These are phyloP conservation scores for Orientallactaga sibirica DNA, from an alignment of 2,797 vertebrate genomes.

Conservation along the genomic window DNA sequence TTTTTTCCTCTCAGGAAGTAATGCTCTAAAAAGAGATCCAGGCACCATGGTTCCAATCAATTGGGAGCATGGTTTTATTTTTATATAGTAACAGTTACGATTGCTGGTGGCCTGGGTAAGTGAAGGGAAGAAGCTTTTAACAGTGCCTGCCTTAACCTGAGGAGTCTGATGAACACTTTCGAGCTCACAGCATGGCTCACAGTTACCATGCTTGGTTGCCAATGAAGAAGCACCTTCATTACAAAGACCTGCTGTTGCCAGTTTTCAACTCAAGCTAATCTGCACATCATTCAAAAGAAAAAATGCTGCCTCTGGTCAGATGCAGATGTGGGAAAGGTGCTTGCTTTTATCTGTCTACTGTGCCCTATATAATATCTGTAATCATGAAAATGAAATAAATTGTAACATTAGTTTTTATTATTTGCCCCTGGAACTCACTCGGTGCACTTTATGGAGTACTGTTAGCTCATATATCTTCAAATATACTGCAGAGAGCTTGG, in stretches of 20 bases:
- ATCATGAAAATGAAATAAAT: conserved; percentile 81
- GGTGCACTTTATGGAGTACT: background rate
- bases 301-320: conserved; percentile 56
- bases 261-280: conserved; percentile 33
- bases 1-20: conserved; percentile 67
- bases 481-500: background rate
- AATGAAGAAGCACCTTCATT: conserved; percentile 39
- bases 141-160: conserved; percentile 57
- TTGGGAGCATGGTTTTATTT: conserved; percentile 65
- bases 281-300: conserved; percentile 28
- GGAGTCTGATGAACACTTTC: background rate
- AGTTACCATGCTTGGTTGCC: conserved; percentile 42
- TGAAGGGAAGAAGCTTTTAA: conserved; percentile 55
- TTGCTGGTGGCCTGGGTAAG: conserved; percentile 19
- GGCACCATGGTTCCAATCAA: conserved; percentile 37
- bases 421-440: background rate
- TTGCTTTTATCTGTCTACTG: conserved; percentile 53
- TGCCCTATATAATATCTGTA: conserved; percentile 61
- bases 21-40: conserved; percentile 53
- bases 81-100: conserved; percentile 54
- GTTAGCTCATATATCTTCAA: background rate
- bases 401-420: conserved; percentile 48
- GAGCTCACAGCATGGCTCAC: background rate
- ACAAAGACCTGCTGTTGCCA: conserved; percentile 26
- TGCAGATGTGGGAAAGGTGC: background rate